Conservation (phyloP, 2,113 vertebrate genomes). For the Menura novaehollandiae region DNA sequence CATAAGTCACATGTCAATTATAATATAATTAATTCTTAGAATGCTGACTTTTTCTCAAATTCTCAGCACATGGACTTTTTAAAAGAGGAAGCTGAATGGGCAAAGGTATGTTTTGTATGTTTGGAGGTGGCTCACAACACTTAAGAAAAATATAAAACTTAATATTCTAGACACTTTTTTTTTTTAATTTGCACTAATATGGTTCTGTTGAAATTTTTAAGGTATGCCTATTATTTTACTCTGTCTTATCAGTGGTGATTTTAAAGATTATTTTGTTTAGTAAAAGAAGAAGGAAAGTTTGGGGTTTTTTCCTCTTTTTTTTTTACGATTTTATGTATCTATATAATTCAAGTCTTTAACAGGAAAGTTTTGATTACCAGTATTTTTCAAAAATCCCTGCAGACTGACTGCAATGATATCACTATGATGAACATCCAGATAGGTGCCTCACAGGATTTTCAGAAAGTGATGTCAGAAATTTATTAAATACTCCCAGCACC, state of each 20-base stretch:
- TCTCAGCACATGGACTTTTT: neutral
- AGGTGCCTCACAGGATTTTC: neutral
- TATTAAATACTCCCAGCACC: neutral
- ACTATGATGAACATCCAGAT: neutral
- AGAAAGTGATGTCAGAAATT: neutral
- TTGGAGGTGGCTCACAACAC: neutral
- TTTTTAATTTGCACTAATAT: neutral
- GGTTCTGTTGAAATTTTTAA: neutral
- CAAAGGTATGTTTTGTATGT: neutral
- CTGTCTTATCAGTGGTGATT: neutral
- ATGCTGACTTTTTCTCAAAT: neutral
- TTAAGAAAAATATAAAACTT: neutral
- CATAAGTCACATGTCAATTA: neutral
- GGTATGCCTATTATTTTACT: neutral
- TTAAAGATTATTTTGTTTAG: neutral
- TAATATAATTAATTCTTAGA: neutral
- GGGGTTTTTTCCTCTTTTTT: neutral
- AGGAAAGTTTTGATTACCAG: neutral
- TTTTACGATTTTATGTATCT: neutral
- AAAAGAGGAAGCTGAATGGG: neutral
- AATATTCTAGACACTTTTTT: neutral
- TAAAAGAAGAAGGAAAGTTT: neutral
- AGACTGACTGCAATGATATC: neutral
- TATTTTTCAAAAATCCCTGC: neutral
- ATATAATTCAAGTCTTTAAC: neutral